Conservation (phyloP, 1,140 invertebrate genomes). For the Heliconius nattereri region DNA sequence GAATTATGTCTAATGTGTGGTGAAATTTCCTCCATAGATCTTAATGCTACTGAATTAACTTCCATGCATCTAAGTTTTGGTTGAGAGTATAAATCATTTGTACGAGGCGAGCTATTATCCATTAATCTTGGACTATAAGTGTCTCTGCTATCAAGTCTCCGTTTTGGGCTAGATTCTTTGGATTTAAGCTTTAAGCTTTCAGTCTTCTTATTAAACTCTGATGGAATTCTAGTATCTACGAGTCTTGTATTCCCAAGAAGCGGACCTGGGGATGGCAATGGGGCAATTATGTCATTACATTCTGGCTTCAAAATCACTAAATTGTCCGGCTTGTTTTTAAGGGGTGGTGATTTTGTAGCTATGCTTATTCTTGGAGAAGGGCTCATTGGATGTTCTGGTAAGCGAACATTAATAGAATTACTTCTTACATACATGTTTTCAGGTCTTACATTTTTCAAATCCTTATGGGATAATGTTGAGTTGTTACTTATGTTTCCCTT, state of each 20-base stretch:
- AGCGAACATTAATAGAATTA: slow-evolving; percentile 81
- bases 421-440: slow-evolving; percentile 75
- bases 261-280: slow-evolving; percentile 89
- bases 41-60: slow-evolving; percentile 74
- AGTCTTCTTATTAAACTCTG: slow-evolving; percentile 61
- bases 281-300: slow-evolving; percentile 79
- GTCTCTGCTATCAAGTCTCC: slow-evolving; percentile 71
- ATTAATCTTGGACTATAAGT: slow-evolving; percentile 73
- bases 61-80: slow-evolving; percentile 81
- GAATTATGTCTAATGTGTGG: slow-evolving; percentile 76
- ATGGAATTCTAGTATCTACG: slow-evolving; percentile 82
- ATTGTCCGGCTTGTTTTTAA: slow-evolving; percentile 80
- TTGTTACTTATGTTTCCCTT: slow-evolving; percentile 78
- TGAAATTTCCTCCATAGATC: slow-evolving; percentile 83
- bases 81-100: slow-evolving; percentile 72
- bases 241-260: slow-evolving; percentile 89
- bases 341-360: slow-evolving; percentile 66
- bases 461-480: slow-evolving; percentile 53
- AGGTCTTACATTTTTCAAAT: slow-evolving; percentile 56
- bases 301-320: slow-evolving; percentile 81
- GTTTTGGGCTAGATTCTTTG: slow-evolving; percentile 67
- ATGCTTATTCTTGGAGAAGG: slow-evolving; percentile 61
- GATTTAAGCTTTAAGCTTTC: slow-evolving; percentile 64
- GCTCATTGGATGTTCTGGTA: slow-evolving; percentile 75
- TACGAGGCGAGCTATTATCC: slow-evolving; percentile 68